A percentile compares a stretch with the other conserved stretches of the same genome.
Evolutionary conservation across 2,113 vertebrate species (phyloP).

Genomic region (Tinamus guttatus): DNA sequence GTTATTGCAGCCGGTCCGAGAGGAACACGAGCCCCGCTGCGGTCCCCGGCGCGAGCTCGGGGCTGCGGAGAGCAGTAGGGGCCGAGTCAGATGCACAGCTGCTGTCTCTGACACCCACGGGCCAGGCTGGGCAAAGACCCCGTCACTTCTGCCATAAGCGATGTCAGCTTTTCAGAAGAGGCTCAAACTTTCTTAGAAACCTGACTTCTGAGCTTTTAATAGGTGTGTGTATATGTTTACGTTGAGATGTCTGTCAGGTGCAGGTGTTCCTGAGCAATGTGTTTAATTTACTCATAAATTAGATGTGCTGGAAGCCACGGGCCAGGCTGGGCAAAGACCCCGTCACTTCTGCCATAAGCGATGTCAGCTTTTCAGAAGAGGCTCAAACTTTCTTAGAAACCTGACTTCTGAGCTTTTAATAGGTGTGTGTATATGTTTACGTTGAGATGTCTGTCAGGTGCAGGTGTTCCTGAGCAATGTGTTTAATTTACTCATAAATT

Average conservation of each 20-base stretch:
- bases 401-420: background rate
- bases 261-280: background rate
- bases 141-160: fast-evolving
- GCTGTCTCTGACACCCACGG: no score
- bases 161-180: background rate
- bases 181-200: fast-evolving
- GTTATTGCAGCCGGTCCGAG: no score
- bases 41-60: no score
- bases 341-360: fast-evolving
- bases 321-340: no score
- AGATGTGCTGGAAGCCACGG: background rate
- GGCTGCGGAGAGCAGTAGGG: no score
- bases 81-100: no score
- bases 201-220: background rate
- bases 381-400: fast-evolving
- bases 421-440: background rate
- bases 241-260: background rate
- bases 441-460: background rate
- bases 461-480: background rate
- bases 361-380: background rate
- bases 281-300: background rate
- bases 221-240: background rate
- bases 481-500: background rate
- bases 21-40: no score
- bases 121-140: no score